Evolutionary conservation across 2,888 invertebrate genomes (phyloP).

Genomic region (Oegoconia quadripuncta): DNA sequence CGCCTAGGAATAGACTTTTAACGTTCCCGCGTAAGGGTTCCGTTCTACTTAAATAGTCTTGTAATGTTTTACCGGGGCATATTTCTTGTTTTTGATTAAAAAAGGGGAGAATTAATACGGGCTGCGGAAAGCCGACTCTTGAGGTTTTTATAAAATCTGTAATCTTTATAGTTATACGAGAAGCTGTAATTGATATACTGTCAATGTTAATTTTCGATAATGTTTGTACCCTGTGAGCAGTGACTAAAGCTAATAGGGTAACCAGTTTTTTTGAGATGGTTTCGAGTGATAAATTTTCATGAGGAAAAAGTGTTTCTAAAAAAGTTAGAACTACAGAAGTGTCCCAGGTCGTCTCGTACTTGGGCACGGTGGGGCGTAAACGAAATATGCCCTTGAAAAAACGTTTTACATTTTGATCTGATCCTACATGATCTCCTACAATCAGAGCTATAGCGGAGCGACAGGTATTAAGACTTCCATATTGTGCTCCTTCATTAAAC

Average conservation of each 20-base stretch:
- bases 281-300: slow-evolving; percentile 7
- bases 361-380: slow-evolving; percentile 7
- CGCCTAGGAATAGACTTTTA: background rate
- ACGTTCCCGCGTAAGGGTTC: background rate
- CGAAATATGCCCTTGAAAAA: slow-evolving; percentile 12
- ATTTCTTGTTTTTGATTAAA: background rate
- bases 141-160: background rate
- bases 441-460: slow-evolving; percentile 4
- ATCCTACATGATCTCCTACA: background rate
- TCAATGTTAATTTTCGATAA: no score
- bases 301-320: slow-evolving; percentile 1
- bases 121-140: background rate
- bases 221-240: slow-evolving; percentile 9
- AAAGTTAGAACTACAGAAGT: slow-evolving; percentile 4
- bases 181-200: no score
- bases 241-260: slow-evolving; percentile 5
- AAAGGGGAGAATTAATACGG: background rate
- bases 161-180: background rate
- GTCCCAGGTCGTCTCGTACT: slow-evolving; percentile 8
- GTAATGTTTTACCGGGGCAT: background rate
- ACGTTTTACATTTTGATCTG: slow-evolving; percentile 5
- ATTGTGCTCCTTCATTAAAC: slow-evolving; percentile 1
- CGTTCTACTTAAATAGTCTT: background rate
- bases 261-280: slow-evolving; percentile 1
- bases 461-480: slow-evolving; percentile 6